A percentile compares a stretch with the other conserved stretches of the same genome.
Evolutionary conservation across 2,113 vertebrate genomes (phyloP).

Genomic region (Ptyas mucosa): DNA sequence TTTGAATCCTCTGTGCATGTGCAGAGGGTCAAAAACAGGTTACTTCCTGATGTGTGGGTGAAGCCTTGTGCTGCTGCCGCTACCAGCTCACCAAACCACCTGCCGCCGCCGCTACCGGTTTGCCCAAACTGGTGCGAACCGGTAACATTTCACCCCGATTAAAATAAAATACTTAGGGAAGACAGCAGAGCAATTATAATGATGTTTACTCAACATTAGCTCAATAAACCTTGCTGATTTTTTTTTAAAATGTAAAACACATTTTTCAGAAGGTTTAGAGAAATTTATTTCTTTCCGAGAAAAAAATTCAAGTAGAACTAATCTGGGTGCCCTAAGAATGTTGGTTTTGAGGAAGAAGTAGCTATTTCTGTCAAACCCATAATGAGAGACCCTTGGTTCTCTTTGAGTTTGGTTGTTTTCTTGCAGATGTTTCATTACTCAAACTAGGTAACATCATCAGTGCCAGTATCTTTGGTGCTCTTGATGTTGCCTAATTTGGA

Average conservation of each 20-base stretch:
- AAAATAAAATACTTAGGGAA: neutral
- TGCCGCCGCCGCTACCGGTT: no score
- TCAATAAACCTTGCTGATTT: neutral
- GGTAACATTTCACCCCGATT: no score
- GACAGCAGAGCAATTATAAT: neutral
- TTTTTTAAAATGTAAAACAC: neutral
- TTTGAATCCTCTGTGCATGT: no score
- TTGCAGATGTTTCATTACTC: neutral
- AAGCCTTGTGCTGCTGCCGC: no score
- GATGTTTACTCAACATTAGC: neutral
- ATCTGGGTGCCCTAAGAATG: neutral
- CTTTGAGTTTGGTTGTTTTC: neutral
- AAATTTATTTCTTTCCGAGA: neutral
- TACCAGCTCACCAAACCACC: no score
- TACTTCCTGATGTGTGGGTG: no score
- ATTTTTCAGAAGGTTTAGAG: neutral
- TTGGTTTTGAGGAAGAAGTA: neutral
- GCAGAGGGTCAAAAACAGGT: no score
- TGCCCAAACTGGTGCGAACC: no score
- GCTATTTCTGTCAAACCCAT: neutral
- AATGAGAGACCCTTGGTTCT: neutral
- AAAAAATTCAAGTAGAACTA: neutral
- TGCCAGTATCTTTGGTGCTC: neutral
- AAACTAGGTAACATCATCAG: neutral
- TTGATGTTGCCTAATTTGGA: neutral